Evolutionary conservation across 1,140 invertebrate species (phyloP), one percentile per base, ranked within the genome.

Genomic region (Bombus terrestris): DNA sequence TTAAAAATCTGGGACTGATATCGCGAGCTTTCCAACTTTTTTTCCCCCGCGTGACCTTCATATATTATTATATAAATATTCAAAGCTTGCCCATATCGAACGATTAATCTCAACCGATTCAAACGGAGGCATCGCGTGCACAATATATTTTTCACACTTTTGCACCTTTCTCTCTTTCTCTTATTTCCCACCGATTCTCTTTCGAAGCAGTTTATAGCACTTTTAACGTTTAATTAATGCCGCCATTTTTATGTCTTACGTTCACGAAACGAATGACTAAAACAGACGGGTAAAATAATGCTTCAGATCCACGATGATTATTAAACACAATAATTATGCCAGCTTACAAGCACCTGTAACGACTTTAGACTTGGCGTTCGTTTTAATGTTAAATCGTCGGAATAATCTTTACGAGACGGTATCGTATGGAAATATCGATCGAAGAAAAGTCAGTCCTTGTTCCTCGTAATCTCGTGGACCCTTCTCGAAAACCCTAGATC

Each of bases 161-260:
- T 25, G 35, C n/a, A 32, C 32, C 32, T 35, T 22, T 39, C 15
- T 18, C 13, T n/a, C 0, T 28, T 22, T 32, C n/a, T 32, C 43
- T 62, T n/a, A 5, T 35, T 35, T 32, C 32, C 28, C 2, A 22
- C 6, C 12, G 9, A 62, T 73, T 62, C 53, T 35, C 35, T 28
- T 68, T 22, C 32, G 3, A 9, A 22, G 9, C 43, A 69, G 53
- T 71, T 71, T 66, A 39, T 39, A 80, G 53, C 78, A 39, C 43
- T 71, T 53, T 39, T 53, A 71, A 80, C 78, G 64, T 35, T 71
- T 28, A 71, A 43, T 80, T 53, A 53, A 53, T 53, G 47, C 47
- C 6, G 18, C 6, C 47, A 71, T 71, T 53, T 71, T 37, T 68
- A 35, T 43, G 35, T 6, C 15, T 68, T 37, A 15, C 22, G 5